Base-by-base conservation (phyloP, 2,888 invertebrate genomes). In the Punctoribates punctum region DNA sequence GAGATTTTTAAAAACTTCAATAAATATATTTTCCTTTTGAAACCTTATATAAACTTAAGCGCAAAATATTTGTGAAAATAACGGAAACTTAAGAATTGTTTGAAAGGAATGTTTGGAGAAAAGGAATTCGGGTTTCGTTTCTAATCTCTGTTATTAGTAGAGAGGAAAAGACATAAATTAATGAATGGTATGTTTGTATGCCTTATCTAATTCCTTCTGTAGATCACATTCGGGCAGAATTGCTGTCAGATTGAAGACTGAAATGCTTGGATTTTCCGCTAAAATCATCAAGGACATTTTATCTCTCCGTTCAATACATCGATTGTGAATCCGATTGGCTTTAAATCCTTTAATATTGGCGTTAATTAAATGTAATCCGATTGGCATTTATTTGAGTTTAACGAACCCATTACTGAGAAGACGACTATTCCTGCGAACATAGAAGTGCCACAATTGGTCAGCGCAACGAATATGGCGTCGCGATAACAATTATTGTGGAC, bases 351-450 rank as follows among this genome's bases (percentile, higher is more conserved):
- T 11, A 77, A 77, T 77, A 72, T 77, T 15, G 74, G 13, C 4
- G 13, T 42, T 8, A 42, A 42, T 42, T 42, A 11, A 13, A 9
- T 42, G 4, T 42, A 42, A 42, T 42, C 11, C 11, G 42, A 42
- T 42, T 42, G 9, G 6, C 11, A 5, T 42, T 42, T 13, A 5
- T 3, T 46, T 34, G 51, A 60, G 20, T n/a, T n/a, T 76, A 51
- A 38, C 23, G 9, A 65, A 86, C 89, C 97, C 79, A 97, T 93
- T 46, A 97, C 91, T 0, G 96, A 93, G 84, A 97, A 97, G 25
- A 97, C 94, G 2, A 96, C 96, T 67, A 96, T 91, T 0, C 95
- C 96, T 74, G 96, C 96, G 83, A 96, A 97, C 90, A 97, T 92
- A 1, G 96, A 96, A 0, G 97, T 97, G 81, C 92, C 89, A 82